Conservation (phyloP, 2,113 vertebrate genomes). For the Semnornis frantzii region DNA sequence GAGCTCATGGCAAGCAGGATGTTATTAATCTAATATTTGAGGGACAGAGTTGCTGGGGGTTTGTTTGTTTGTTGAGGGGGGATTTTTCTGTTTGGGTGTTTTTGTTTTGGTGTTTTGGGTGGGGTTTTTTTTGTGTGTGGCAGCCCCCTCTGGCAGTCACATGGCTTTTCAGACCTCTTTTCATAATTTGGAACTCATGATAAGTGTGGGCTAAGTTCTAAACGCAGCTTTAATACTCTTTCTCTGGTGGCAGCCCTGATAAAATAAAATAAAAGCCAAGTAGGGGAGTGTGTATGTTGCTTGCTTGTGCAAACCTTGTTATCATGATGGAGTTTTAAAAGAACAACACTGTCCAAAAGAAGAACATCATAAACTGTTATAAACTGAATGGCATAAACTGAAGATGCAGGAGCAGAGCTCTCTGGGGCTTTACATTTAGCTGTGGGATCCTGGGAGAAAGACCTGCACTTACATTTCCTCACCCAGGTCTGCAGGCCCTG, state of each 20-base stretch:
- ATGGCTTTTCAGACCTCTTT: not conserved
- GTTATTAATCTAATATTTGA: not conserved
- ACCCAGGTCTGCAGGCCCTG: not conserved
- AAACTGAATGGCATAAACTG: not conserved
- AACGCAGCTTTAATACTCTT: not conserved
- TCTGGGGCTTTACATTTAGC: not conserved
- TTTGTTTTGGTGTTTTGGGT: too few relatives aligned
- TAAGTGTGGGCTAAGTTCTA: not conserved
- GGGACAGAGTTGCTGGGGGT: not conserved
- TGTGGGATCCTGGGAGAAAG: not conserved
- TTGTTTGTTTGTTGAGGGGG: too few relatives aligned
- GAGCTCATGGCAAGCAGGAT: too few relatives aligned
- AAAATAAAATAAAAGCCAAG: not conserved
- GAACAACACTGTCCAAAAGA: not conserved
- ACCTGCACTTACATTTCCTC: not conserved
- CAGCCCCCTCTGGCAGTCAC: not conserved
- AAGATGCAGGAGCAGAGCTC: not conserved
- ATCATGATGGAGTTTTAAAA: not conserved
- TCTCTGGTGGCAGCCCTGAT: not conserved
- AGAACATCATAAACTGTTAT: not conserved
- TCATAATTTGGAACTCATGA: not conserved
- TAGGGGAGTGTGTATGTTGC: rapidly evolving
- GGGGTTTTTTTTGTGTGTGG: not conserved
- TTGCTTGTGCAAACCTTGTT: rapidly evolving
- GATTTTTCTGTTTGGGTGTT: too few relatives aligned